Conservation (phyloP, 2,888 invertebrate genomes). For the Adela reaumurella region DNA sequence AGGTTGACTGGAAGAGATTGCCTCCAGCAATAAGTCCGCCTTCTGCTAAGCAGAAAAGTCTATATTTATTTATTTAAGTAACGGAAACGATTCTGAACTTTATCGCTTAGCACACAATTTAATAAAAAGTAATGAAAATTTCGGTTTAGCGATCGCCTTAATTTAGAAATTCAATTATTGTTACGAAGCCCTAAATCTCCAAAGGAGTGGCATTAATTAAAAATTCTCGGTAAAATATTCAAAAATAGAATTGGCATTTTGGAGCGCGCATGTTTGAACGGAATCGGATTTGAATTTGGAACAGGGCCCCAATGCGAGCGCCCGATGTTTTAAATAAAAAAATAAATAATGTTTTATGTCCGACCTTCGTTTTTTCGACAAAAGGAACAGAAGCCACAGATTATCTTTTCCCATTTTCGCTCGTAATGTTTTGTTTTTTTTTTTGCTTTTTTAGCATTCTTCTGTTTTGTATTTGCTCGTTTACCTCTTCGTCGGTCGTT, state of each 20-base stretch:
- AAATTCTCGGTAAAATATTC: slow-evolving; percentile 58
- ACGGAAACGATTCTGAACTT: too few relatives aligned
- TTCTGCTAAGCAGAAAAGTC: too few relatives aligned
- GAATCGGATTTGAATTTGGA: slow-evolving; percentile 44
- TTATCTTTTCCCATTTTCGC: neutral
- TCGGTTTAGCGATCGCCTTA: too few relatives aligned
- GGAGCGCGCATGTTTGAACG: slow-evolving; percentile 36
- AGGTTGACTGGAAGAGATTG: too few relatives aligned
- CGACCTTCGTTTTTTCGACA: neutral
- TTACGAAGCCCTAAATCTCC: neutral
- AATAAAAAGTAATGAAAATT: too few relatives aligned
- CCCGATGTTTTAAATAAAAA: neutral
- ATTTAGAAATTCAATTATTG: too few relatives aligned
- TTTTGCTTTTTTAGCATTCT: neutral
- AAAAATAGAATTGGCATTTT: slow-evolving; percentile 57
- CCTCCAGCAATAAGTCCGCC: too few relatives aligned
- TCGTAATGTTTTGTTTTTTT: neutral
- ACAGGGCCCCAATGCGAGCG: slow-evolving; percentile 11
- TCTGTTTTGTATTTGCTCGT: neutral
- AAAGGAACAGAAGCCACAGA: neutral
- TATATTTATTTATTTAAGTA: too few relatives aligned
- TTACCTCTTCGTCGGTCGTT: too few relatives aligned
- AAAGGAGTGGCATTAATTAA: slow-evolving; percentile 49
- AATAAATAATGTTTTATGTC: too few relatives aligned
- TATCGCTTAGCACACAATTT: too few relatives aligned